A percentile compares a stretch with the other conserved stretches of the same genome.
Conservation (phyloP, 2,797 vertebrate genomes). For the Macropus fuliginosus region DNA sequence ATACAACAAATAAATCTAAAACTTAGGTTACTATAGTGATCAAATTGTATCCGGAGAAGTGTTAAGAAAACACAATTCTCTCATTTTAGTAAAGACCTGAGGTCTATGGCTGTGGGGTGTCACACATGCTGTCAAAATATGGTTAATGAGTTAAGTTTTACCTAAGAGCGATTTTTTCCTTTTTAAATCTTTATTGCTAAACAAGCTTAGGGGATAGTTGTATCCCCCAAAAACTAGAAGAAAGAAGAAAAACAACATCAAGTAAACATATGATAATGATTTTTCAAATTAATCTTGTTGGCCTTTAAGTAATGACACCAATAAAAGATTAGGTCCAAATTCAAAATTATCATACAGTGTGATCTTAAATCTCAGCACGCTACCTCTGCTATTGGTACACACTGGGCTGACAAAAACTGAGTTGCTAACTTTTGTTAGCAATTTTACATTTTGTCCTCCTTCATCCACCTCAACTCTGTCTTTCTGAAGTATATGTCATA, state of each 20-base stretch:
- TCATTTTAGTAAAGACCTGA: background rate
- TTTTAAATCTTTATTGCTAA: background rate
- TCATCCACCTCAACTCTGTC: background rate
- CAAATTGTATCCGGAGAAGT: background rate
- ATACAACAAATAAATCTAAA: background rate
- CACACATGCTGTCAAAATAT: background rate
- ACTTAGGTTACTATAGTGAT: background rate
- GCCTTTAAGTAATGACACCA: background rate
- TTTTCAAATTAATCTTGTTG: slow-evolving; percentile 48
- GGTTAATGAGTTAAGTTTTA: background rate
- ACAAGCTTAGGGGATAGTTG: background rate
- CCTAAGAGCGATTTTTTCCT: background rate
- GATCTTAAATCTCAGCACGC: slow-evolving; percentile 40
- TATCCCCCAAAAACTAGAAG: background rate
- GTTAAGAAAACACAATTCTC: background rate
- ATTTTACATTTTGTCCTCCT: background rate
- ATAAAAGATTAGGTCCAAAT: slow-evolving; percentile 18
- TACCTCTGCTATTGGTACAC: background rate
- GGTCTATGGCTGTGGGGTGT: background rate
- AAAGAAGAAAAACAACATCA: background rate
- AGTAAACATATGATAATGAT: background rate
- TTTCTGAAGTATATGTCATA: background rate
- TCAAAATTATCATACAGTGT: background rate
- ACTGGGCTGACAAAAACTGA: slow-evolving; percentile 36
- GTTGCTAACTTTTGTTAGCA: background rate